phyloP scores from a whole-genome alignment of 2,113 vertebrate species.

The Prunella fulvescens region DNA sequence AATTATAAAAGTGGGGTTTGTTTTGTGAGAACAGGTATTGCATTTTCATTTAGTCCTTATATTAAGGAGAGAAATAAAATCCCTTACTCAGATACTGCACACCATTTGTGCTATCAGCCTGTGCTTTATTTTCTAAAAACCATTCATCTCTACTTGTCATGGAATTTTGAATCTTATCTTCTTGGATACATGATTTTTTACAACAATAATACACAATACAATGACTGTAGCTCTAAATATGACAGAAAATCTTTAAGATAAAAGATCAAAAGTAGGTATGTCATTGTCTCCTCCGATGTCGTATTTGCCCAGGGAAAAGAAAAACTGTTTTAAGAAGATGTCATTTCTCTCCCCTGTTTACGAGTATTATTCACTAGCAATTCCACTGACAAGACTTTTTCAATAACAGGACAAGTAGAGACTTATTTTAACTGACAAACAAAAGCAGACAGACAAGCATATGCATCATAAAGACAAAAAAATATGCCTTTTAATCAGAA shows the following conservation, averaged over 20 bases:
- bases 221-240: not conserved
- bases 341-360: not conserved
- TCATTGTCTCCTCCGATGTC: not conserved
- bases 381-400: not conserved
- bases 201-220: not conserved
- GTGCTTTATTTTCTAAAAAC: slow-evolving; percentile 27
- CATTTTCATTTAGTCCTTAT: slow-evolving; percentile 3
- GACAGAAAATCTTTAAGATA: slow-evolving; percentile 61
- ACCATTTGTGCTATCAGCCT: not conserved
- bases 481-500: not conserved
- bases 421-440: not conserved
- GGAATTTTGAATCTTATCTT: slow-evolving; percentile 2
- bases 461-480: not conserved
- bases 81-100: not conserved
- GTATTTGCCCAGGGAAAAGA: not conserved
- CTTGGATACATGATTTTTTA: slow-evolving; percentile 29
- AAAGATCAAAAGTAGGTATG: slow-evolving; percentile 16
- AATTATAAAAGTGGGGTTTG: not conserved
- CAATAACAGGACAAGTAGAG: not conserved
- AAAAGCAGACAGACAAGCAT: not conserved
- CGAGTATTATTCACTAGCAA: not conserved
- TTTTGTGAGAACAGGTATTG: not conserved
- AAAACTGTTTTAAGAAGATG: not conserved
- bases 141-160: not conserved
- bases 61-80: not conserved